Base-by-base conservation (phyloP, 2,888 invertebrate species). In the Acronicta leporina region DNA sequence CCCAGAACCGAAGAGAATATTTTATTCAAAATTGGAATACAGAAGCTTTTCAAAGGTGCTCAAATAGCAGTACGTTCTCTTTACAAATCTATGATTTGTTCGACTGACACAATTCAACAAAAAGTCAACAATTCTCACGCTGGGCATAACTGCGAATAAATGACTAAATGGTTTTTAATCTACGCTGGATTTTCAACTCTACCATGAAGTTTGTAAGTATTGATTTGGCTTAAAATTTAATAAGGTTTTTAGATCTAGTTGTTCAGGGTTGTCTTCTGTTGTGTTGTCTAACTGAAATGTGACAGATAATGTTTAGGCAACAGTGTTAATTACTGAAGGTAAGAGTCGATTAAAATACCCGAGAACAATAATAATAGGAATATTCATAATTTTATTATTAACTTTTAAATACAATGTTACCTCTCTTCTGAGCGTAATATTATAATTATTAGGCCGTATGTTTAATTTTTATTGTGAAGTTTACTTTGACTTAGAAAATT, bases 31-130 rank as follows among this genome's bases (percentile, higher is more conserved):
- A 30, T 7, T 30, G 7, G 30, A 30, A 30, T 9, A 30, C 5
- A 30, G 7, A 30, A 30, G 9, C 9, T 7, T 30, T 30, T 30
- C 7, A 30, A 30, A 30, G 7, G 30, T 30, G 9, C 11, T 25
- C 27, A 27, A 14, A 14, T 45, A 14, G 14, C 45, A 27, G 30
- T 15, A 45, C 42, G 16, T 13, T 16, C 13, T 11, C 42, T 48
- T 54, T 43, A 49, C 35, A 73, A 63, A 49, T 53, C 27, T 68
- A 61, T 64, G 59, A 58, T 73, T 56, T 49, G 69, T 57, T 68
- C 50, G 14, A 42, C 57, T 47, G 10, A 56, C 35, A 67, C 50
- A 69, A 41, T 41, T 48, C 38, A 13, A 57, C 45, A 42, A 63
- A 58, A 64, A 63, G 61, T 62, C 60, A 46, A 42, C 63, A 50